Percentiles rank a stretch among this genome's conserved stretches.
Evolutionary conservation across 2,888 invertebrate species (phyloP).

Genomic region (Hydrotaea diabolus): DNA sequence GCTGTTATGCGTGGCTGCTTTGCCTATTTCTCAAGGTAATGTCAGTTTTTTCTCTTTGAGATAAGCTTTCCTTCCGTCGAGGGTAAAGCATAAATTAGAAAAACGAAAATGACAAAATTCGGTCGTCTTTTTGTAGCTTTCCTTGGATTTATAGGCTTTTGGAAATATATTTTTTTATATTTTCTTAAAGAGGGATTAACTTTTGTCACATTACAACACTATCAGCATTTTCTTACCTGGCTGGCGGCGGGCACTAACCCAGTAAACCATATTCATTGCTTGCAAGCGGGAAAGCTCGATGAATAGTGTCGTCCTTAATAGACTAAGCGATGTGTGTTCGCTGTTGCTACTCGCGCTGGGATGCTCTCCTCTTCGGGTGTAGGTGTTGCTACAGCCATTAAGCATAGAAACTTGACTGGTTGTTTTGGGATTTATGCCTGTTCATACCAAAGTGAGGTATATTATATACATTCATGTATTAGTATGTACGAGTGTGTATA

Average conservation of each 20-base stretch:
- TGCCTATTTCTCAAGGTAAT: constrained; percentile 17
- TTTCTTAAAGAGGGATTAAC: constrained; percentile 47
- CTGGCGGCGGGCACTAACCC: constrained; percentile 3
- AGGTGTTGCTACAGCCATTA: constrained; percentile 28
- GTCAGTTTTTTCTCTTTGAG: background rate
- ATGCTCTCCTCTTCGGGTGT: constrained; percentile 50
- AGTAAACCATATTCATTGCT: background rate
- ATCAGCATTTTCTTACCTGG: constrained; percentile 50
- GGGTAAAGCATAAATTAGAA: constrained; percentile 41
- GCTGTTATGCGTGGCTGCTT: background rate
- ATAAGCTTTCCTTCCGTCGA: background rate
- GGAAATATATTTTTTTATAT: constrained; percentile 10
- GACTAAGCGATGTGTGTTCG: background rate
- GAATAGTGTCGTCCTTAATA: background rate
- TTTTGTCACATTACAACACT: constrained; percentile 60
- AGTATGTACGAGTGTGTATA: too few relatives aligned
- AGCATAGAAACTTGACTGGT: constrained; percentile 19
- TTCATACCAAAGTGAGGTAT: too few relatives aligned
- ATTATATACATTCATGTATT: background rate
- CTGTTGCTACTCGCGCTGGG: background rate
- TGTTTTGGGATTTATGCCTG: constrained; percentile 44
- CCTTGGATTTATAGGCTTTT: constrained; percentile 39
- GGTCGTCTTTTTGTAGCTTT: constrained; percentile 22
- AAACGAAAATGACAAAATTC: constrained; percentile 23
- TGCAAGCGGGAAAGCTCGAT: background rate